Base-by-base conservation (phyloP, 2,113 vertebrate genomes). In the Gadus chalcogrammus region DNA sequence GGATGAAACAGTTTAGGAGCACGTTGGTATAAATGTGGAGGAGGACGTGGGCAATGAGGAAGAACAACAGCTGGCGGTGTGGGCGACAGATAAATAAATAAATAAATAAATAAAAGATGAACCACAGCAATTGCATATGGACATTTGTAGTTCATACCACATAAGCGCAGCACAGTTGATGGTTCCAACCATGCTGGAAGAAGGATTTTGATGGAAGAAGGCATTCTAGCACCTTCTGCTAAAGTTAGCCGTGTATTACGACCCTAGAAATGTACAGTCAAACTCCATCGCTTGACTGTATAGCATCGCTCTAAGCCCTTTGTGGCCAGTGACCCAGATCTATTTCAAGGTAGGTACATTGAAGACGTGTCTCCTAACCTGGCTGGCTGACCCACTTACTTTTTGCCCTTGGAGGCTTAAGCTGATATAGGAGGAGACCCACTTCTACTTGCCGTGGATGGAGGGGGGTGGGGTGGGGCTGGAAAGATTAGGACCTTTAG, bases 291-390 rank as follows among this genome's bases (percentile, higher is more conserved):
- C 42, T 48, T 48, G 42, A 11, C 67, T 2, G 56, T 24, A 48
- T 67, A 66, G 70, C 66, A 17, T 72, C 72, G 71, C 68, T 67
- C 22, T 8, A 15, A 61, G 48, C 75, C 78, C 74, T 71, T 62
- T 2, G 72, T 73, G 81, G 64, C 66, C 48, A 13, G 18, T 73
- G 71, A 55, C 84, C 81, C 64, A 82, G 65, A 83, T 87, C 80
- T 81, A 79, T 85, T 87, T 79, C 77, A 48, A 87, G 85, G 83
- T 82, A 82, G 70, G 74, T 67, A 83, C 78, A 77, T 65, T 27
- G 77, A 83, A 28, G 68, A 70, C 27, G 13, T 64, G 69, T 72
- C n/a, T 58, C 56, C 70, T 70, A 78, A 81, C 76, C 82, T 84
- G 74, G 68, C 71, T 82, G 27, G 27, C 11, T 79, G 82, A 82